phyloP scores from a whole-genome alignment of 2,797 vertebrate species.

The Tiaroga cobitis region DNA sequence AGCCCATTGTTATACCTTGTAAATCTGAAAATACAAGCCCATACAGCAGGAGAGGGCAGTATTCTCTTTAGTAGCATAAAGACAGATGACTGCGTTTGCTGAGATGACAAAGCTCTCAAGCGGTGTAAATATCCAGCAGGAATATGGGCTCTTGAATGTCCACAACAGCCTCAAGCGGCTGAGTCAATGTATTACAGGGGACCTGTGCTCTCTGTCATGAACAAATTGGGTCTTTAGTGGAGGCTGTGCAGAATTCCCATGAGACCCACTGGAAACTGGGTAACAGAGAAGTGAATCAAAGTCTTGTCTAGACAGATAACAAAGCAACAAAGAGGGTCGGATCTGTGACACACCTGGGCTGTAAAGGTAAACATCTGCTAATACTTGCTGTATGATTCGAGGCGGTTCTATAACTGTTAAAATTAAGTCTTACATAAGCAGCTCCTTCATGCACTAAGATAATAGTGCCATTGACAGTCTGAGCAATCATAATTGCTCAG shows the following conservation, averaged over 20 bases:
- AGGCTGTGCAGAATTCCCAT: background rate
- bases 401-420: conserved; percentile 54
- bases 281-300: conserved; percentile 8
- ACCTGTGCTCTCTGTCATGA: background rate
- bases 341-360: conserved; percentile 39
- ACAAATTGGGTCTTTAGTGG: background rate
- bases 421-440: conserved; percentile 56
- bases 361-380: conserved; percentile 46
- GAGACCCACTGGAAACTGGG: background rate
- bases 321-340: conserved; percentile 17
- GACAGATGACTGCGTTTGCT: conserved; percentile 5
- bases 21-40: background rate
- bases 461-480: conserved; percentile 27
- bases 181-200: background rate
- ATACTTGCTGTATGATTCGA: conserved; percentile 18
- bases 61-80: background rate
- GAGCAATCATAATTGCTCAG: conserved; percentile 21
- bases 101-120: background rate
- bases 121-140: background rate
- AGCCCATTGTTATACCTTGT: background rate
- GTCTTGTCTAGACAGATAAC: conserved; percentile 43
- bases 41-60: conserved; percentile 14
- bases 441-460: conserved; percentile 43
- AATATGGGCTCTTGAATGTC: conserved; percentile 17
- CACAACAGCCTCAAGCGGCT: conserved; percentile 19